Conservation (phyloP, 1,140 invertebrate species). For the Drosophila athabasca region DNA sequence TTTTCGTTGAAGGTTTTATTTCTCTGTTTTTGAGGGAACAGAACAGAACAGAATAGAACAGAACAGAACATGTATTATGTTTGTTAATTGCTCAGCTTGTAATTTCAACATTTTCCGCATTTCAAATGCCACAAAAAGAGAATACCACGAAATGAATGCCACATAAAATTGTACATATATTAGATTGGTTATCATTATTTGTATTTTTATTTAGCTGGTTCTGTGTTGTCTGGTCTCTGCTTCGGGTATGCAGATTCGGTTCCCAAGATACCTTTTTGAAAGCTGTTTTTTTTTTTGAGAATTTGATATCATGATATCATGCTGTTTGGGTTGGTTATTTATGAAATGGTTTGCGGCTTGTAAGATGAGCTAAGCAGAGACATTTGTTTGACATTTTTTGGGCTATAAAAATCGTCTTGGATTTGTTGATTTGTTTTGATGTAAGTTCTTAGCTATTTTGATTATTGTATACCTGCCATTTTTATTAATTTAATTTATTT, state of each 20-base stretch:
- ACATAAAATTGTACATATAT: constrained; percentile 32
- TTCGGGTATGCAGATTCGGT: constrained; percentile 26
- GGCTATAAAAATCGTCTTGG: no score
- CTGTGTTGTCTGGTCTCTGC: not conserved
- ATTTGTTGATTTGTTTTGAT: no score
- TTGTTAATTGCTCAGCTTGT: constrained; percentile 69
- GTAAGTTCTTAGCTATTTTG: no score
- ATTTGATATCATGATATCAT: constrained; percentile 13
- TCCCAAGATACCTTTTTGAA: constrained; percentile 15
- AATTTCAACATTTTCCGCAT: constrained; percentile 56
- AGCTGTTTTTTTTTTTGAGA: constrained; percentile 2
- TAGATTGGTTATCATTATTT: constrained; percentile 7
- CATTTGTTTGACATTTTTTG: no score
- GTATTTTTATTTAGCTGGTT: constrained; percentile 8
- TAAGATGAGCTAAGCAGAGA: no score
- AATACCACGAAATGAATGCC: constrained; percentile 20
- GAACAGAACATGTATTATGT: constrained; percentile 45
- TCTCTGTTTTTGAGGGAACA: constrained; percentile 32
- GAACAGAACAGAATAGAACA: constrained; percentile 36
- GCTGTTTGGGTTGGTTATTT: constrained; percentile 11
- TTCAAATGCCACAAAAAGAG: constrained; percentile 18
- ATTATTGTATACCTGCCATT: no score
- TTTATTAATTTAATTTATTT: not conserved
- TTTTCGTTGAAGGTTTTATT: constrained; percentile 40
- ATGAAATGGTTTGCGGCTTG: not conserved